A percentile compares a stretch with the other conserved stretches of the same genome.
phyloP scores from a whole-genome alignment of 2,113 vertebrate genomes.

The Carlito syrichta region DNA sequence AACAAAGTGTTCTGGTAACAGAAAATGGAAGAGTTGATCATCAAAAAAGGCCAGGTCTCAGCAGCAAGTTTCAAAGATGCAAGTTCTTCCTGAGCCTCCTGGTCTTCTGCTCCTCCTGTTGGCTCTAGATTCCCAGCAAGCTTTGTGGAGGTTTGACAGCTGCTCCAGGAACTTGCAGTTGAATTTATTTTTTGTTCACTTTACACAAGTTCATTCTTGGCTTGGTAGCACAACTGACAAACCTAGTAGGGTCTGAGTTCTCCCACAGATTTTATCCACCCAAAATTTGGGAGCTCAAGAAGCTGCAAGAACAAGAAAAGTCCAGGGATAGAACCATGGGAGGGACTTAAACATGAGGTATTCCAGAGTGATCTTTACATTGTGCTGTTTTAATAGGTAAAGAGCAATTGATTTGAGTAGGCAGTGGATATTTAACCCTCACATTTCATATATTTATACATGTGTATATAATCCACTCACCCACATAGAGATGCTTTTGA shows the following conservation, averaged over 20 bases:
- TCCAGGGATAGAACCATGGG: neutral
- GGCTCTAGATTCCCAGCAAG: neutral
- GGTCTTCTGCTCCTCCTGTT: rapidly evolving
- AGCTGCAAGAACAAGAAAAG: neutral
- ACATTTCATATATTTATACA: neutral
- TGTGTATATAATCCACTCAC: neutral
- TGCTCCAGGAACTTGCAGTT: neutral
- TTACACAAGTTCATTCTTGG: neutral
- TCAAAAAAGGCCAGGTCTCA: neutral
- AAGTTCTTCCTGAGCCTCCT: neutral
- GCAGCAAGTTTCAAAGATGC: neutral
- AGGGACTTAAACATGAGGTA: rapidly evolving
- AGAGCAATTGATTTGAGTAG: neutral
- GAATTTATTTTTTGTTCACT: neutral
- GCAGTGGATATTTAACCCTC: neutral
- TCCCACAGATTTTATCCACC: neutral
- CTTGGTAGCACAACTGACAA: neutral
- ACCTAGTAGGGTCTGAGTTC: neutral
- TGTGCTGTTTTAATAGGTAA: neutral
- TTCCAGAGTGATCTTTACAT: neutral
- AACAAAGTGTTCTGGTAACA: neutral
- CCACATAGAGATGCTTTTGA: neutral
- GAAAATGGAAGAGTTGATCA: neutral
- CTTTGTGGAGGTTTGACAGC: neutral
- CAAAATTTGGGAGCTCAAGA: neutral